Evolutionary conservation across 2,113 vertebrate genomes (phyloP).

Genomic region (Equus przewalskii): DNA sequence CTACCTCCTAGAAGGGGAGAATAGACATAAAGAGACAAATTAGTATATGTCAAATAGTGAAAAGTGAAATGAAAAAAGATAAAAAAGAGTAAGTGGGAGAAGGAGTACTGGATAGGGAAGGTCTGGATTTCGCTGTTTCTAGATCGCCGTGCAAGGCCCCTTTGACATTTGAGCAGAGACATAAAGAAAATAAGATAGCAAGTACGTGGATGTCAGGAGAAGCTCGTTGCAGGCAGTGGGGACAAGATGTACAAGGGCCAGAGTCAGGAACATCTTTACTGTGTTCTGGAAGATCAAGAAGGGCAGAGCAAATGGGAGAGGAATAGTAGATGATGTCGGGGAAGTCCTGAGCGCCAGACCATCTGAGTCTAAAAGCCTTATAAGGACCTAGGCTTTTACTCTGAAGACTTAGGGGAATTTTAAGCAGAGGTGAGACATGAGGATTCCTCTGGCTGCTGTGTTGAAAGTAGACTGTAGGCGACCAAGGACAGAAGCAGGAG

Average conservation of each 20-base stretch:
- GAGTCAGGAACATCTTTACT: not conserved
- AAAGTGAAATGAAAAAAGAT: not conserved
- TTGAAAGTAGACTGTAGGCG: not conserved
- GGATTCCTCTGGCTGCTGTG: not conserved
- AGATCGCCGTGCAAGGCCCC: not conserved
- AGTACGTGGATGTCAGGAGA: not conserved
- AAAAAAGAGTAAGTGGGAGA: not conserved
- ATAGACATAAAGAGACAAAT: not conserved
- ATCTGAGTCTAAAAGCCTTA: not conserved
- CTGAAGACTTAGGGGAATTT: not conserved
- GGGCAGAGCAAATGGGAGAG: not conserved
- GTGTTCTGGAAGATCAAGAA: not conserved
- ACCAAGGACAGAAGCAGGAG: not conserved
- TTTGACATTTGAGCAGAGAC: not conserved
- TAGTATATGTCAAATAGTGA: not conserved
- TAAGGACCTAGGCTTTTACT: not conserved
- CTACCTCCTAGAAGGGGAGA: not conserved
- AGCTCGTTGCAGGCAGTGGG: not conserved
- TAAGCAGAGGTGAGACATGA: not conserved
- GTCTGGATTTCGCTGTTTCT: not conserved
- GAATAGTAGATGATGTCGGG: not conserved
- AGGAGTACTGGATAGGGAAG: not conserved
- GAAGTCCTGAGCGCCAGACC: not conserved
- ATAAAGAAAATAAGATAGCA: not conserved
- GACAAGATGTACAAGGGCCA: not conserved